A percentile compares a stretch with the other conserved stretches of the same genome.
Conservation (phyloP, 1,140 invertebrate species). For the Brachystomella parvula region DNA sequence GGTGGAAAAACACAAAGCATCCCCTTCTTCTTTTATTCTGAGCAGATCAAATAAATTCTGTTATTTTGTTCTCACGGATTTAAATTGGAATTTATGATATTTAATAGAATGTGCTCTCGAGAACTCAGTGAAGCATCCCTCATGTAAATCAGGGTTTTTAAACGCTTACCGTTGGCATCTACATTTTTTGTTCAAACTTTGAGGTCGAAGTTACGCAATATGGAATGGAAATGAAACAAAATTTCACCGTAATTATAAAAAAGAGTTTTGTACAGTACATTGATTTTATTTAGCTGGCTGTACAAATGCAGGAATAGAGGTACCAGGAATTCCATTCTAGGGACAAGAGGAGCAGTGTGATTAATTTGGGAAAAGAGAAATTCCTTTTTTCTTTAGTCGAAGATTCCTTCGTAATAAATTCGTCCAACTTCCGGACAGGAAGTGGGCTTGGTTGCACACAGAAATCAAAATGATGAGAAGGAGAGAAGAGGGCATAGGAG, state of each 20-base stretch:
- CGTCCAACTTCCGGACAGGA: slow-evolving; percentile 26
- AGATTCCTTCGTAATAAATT: neutral
- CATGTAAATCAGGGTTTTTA: neutral
- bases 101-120: neutral
- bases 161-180: too few species aligned
- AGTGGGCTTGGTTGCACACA: slow-evolving; percentile 28
- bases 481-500: neutral
- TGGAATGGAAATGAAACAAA: too few species aligned
- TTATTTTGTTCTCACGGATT: neutral
- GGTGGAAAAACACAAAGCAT: neutral
- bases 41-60: neutral
- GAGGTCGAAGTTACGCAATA: too few species aligned
- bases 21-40: neutral
- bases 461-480: neutral
- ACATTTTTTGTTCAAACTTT: too few species aligned
- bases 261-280: neutral
- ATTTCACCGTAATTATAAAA: neutral
- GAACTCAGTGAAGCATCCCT: neutral
- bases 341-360: too few species aligned
- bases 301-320: too few species aligned
- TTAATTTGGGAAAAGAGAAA: neutral
- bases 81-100: neutral
- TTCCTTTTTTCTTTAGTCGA: neutral
- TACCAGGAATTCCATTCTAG: too few species aligned
- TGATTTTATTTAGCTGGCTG: neutral